Percentiles rank a stretch among this genome's conserved stretches.
These are phyloP conservation scores for Aporophyla lueneburgensis DNA, from an alignment of 2,888 invertebrate genomes.

Conservation along the genomic window DNA sequence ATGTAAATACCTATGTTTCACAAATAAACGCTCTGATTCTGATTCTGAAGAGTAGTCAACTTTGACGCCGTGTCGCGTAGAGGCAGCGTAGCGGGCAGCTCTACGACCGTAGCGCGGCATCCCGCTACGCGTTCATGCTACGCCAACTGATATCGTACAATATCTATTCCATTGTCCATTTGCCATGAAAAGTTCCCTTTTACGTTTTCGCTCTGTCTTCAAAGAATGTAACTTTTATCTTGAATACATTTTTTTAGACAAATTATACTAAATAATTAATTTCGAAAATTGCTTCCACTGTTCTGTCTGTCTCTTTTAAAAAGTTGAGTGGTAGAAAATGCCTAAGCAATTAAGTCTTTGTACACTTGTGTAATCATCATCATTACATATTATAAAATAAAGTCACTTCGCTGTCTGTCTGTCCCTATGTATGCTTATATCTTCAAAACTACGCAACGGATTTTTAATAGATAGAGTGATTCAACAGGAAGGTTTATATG, in stretches of 20 bases:
- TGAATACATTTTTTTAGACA: too few relatives aligned
- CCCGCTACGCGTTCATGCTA: conserved; percentile 1
- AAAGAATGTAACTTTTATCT: not conserved
- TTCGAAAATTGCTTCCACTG: not conserved
- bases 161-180: not conserved
- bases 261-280: not conserved
- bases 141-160: not conserved
- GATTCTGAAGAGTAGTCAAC: not conserved
- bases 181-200: not conserved
- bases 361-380: too few relatives aligned
- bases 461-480: too few relatives aligned
- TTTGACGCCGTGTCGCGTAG: not conserved
- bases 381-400: too few relatives aligned
- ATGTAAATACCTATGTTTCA: too few relatives aligned
- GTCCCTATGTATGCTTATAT: too few relatives aligned
- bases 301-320: not conserved
- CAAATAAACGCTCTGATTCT: too few relatives aligned
- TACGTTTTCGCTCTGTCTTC: not conserved
- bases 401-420: too few relatives aligned
- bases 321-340: not conserved
- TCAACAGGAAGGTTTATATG: too few relatives aligned
- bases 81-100: not conserved
- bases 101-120: not conserved
- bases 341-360: not conserved
- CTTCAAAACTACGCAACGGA: too few relatives aligned